A percentile compares a stretch with the other conserved stretches of the same genome.
phyloP scores from a whole-genome alignment of 1,140 invertebrate genomes.

The Leguminivora glycinivorella region DNA sequence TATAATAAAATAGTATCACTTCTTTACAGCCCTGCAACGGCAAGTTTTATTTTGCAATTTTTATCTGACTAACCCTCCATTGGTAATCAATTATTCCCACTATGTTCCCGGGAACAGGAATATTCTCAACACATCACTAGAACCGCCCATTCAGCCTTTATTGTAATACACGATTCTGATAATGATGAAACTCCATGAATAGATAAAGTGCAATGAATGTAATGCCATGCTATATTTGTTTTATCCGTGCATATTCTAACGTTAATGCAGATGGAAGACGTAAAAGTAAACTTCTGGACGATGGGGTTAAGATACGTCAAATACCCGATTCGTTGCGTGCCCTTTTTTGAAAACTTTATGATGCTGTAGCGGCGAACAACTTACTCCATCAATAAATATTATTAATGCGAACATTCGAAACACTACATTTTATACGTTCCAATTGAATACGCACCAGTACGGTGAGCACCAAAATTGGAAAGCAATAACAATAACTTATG shows the following conservation, averaged over 20 bases:
- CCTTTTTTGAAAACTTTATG: too few relatives aligned
- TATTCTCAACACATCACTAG: neutral
- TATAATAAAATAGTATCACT: too few relatives aligned
- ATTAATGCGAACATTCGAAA: too few relatives aligned
- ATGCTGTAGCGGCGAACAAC: too few relatives aligned
- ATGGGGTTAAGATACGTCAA: too few relatives aligned
- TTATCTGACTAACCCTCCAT: neutral
- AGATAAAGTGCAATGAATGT: slow-evolving; percentile 5
- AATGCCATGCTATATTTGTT: neutral
- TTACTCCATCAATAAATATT: too few relatives aligned
- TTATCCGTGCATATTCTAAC: neutral
- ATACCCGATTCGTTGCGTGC: too few relatives aligned
- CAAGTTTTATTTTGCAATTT: too few relatives aligned
- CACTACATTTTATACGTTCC: neutral
- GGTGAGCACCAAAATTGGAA: neutral
- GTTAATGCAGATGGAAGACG: too few relatives aligned
- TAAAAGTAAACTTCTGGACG: too few relatives aligned
- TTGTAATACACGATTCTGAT: slow-evolving; percentile 4
- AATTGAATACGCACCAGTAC: too few relatives aligned
- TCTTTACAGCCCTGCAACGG: too few relatives aligned
- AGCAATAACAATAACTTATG: slow-evolving; percentile 8
- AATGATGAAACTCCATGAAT: neutral
- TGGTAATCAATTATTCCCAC: neutral
- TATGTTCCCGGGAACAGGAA: neutral
- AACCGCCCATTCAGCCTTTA: neutral